Conservation (phyloP, 1,140 invertebrate genomes). For the Leptonema lineaticorne region DNA sequence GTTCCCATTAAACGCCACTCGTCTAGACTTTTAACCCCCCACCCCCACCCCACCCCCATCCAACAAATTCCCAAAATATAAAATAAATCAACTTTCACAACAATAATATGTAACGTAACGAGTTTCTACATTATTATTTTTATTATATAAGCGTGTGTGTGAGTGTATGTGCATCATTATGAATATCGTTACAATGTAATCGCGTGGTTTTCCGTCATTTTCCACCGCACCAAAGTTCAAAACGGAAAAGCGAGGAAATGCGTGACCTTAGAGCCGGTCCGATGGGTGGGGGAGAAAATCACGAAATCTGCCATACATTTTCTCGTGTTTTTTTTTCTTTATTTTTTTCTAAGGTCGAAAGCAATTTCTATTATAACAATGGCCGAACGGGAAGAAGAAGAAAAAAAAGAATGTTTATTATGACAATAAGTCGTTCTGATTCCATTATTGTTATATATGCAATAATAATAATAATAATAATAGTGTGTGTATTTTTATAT, state of each 20-base stretch:
- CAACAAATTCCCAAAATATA: not conserved
- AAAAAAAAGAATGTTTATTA: too few relatives aligned
- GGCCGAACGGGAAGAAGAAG: too few relatives aligned
- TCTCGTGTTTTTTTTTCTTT: not conserved
- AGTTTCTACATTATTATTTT: too few relatives aligned
- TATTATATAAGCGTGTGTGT: too few relatives aligned
- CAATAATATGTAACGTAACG: too few relatives aligned
- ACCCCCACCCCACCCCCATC: not conserved
- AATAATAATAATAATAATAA: too few relatives aligned
- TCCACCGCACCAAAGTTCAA: not conserved
- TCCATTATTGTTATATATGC: too few relatives aligned
- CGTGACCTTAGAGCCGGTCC: conserved; percentile 5
- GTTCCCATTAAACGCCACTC: not conserved
- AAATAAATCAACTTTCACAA: too few relatives aligned
- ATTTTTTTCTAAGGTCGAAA: not conserved
- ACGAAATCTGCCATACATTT: too few relatives aligned
- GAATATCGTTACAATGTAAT: not conserved
- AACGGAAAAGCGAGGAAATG: conserved; percentile 15
- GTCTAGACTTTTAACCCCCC: not conserved
- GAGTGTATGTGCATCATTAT: not conserved
- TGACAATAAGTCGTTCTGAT: too few relatives aligned
- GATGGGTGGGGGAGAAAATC: not conserved
- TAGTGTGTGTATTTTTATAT: too few relatives aligned
- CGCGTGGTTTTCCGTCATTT: not conserved
- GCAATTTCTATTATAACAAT: not conserved